A percentile compares a stretch with the other conserved stretches of the same genome.
Conservation (phyloP, 1,140 invertebrate species). For the Aricia agestis region DNA sequence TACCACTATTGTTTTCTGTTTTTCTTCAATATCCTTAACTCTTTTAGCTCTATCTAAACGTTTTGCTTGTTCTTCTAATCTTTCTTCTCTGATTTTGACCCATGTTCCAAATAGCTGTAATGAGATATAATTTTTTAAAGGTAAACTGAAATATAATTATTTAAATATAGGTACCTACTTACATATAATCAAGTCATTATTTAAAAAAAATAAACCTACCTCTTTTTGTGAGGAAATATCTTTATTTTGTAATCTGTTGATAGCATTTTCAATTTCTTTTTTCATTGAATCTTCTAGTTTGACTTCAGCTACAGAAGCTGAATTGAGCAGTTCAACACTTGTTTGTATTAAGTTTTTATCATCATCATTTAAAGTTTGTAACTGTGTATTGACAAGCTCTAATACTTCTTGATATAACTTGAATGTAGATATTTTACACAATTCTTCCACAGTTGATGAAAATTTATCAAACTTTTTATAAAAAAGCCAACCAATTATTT, state of each 20-base stretch:
- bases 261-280: constrained; percentile 73
- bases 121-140: constrained; percentile 10
- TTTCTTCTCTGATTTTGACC: constrained; percentile 75
- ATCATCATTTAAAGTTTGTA: constrained; percentile 38
- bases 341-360: constrained; percentile 39
- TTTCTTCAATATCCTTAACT: constrained; percentile 77
- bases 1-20: constrained; percentile 77
- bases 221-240: constrained; percentile 77
- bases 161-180: too few species aligned
- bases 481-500: constrained; percentile 81
- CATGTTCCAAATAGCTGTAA: constrained; percentile 78
- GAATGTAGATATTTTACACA: constrained; percentile 40
- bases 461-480: constrained; percentile 82
- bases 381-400: constrained; percentile 45
- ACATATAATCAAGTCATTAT: too few species aligned
- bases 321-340: constrained; percentile 43
- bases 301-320: constrained; percentile 30
- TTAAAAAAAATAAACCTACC: too few species aligned
- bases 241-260: constrained; percentile 71
- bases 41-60: constrained; percentile 75
- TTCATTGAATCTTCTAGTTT: constrained; percentile 69
- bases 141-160: background rate
- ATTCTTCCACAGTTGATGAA: constrained; percentile 51
- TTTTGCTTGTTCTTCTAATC: constrained; percentile 78
- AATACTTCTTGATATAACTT: constrained; percentile 52